Evolutionary conservation across 35 echinoderm and acorn worm genomes (phyloP).

Genomic region (Apostichopus parvimensis): DNA sequence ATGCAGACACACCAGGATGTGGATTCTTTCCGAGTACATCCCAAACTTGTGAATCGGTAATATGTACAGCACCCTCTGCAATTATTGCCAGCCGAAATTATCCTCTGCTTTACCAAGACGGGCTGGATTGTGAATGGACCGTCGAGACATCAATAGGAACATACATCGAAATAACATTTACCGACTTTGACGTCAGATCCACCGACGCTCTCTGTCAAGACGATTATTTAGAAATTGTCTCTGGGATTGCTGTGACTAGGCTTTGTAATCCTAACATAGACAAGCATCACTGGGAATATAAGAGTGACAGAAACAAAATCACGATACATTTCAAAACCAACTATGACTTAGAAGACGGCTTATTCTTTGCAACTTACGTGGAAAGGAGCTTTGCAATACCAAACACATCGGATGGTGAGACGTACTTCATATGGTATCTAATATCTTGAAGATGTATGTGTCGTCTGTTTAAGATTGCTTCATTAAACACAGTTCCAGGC

Average conservation of each 20-base stretch:
- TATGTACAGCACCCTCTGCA: background rate
- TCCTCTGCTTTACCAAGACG: background rate
- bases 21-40: background rate
- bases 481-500: too few species aligned
- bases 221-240: background rate
- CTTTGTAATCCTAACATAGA: slow-evolving; percentile 29
- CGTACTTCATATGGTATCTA: too few species aligned
- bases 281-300: background rate
- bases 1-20: slow-evolving; percentile 8
- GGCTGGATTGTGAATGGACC: slow-evolving; percentile 1
- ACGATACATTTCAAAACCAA: background rate
- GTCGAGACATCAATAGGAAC: background rate
- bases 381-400: background rate
- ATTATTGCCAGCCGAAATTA: slow-evolving; percentile 4
- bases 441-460: too few species aligned
- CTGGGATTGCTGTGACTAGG: background rate
- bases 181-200: slow-evolving; percentile 12
- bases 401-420: background rate
- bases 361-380: background rate
- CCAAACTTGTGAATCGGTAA: background rate
- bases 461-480: too few species aligned
- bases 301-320: slow-evolving; percentile 6
- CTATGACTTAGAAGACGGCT: background rate
- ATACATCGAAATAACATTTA: slow-evolving; percentile 4
- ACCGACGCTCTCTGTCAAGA: background rate